Evolutionary conservation across 1,140 invertebrate species (phyloP), one percentile per base, ranked within the genome.

Genomic region (Charaxes varanes): DNA sequence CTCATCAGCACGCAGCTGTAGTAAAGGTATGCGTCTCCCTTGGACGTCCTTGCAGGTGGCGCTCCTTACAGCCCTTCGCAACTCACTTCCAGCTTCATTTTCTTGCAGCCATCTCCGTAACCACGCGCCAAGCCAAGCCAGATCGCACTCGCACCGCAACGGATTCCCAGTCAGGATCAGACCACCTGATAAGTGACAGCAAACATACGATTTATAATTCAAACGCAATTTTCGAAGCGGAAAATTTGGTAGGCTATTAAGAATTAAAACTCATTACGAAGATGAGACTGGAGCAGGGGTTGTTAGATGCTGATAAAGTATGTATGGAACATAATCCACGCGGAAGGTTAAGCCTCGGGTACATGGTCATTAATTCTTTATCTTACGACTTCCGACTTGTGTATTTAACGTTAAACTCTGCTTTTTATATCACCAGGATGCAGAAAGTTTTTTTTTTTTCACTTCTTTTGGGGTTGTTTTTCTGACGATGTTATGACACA

Each of bases 121-220:
- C 95, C 95, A 97, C 27, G 93, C 88, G 1, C 94, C 94, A 14
- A 96, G 86, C 94, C 94, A 96, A 3, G 94, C 92, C 19, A 96
- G 84, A 31, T 93, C 92, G 65, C 95, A 97, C 51, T 95, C 94
- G 58, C 95, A 97, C 8, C 89, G 88, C 62, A 94, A 87, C 0
- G 93, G 93, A 80, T 96, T 96, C 22, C 92, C 91, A 4, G 92
- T 89, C 42, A 96, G 87, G 15, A 92, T 88, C 26, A 97, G 79
- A 6, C 94, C 94, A 62, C 94, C 94, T 94, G 48, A 19, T 42
- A 24, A 59, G 53, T 35, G 46, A 47, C 38, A 49, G 48, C 24
- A 37, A 46, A 50, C 41, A 32, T 21, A 33, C 21, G 27, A 55
- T 54, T 37, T 51, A 53, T 53, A 43, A 61, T 53, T 47, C 46